Percentiles rank a stretch among this genome's conserved stretches.
Evolutionary conservation across 2,113 vertebrate species (phyloP).

Genomic region (Sciurus niger): DNA sequence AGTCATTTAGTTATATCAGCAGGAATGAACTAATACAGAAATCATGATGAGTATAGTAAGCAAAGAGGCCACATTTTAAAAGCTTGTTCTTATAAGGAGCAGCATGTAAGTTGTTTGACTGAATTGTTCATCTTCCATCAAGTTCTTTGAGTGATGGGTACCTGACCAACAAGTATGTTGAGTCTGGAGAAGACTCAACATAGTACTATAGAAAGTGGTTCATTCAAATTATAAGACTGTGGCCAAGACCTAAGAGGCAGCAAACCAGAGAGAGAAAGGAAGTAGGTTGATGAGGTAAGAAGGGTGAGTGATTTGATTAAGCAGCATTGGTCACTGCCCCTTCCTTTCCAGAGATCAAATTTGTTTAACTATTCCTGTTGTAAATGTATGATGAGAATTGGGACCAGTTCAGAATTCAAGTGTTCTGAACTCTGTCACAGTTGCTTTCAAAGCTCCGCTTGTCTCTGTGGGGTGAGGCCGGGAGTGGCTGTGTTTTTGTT

Average conservation of each 20-base stretch:
- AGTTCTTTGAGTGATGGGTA: neutral
- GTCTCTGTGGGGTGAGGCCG: neutral
- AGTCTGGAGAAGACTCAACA: too few relatives aligned
- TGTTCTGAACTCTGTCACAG: neutral
- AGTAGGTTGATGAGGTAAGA: neutral
- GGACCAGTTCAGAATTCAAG: neutral
- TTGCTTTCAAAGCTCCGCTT: neutral
- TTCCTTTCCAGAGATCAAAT: neutral
- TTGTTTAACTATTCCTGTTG: conserved; percentile 6
- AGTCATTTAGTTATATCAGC: neutral
- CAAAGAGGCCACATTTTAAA: neutral
- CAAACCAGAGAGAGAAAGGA: neutral
- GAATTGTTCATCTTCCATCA: neutral
- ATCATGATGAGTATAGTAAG: neutral
- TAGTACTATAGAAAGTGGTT: fast-evolving
- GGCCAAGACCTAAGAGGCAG: neutral
- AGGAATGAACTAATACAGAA: neutral
- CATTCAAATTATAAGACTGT: fast-evolving
- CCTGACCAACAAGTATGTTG: neutral
- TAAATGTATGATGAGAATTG: neutral
- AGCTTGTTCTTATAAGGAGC: neutral
- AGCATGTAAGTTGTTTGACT: neutral
- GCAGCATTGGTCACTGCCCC: neutral
- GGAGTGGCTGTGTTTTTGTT: neutral
- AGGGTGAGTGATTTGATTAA: neutral